Base-by-base conservation (phyloP, 2,113 vertebrate genomes). In the Gallinago media region DNA sequence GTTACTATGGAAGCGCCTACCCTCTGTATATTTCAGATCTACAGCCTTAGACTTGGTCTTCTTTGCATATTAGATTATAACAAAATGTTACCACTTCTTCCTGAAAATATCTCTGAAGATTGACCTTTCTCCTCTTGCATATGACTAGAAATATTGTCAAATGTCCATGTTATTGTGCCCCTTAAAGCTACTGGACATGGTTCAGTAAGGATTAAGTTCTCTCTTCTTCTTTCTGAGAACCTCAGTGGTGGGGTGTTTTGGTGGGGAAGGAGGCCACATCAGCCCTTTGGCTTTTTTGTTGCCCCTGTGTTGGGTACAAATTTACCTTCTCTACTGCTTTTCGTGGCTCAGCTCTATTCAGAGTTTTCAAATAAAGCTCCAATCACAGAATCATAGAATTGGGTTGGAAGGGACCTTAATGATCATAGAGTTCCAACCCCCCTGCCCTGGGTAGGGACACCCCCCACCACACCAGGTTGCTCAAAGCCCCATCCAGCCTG, bases 1-100 rank as follows among this genome's bases (percentile, higher is more conserved):
- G 96, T 97, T 96, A 97, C 96, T 97, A 97, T 97, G 96, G 96
- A 97, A 97, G 96, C 95, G 86, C 94, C 96, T 95, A 97, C 95
- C 95, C 94, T 92, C 86, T 85, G 83, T 81, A 47, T 92, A 95
- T 96, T 97, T 96, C 94, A 96, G 93, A 92, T 94, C 86, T 86
- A 76, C 94, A 96, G n/a, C 88, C 96, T 95, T 89, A 89, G 93
- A 83, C 76, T 88, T 92, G 76, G 86, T 44, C 89, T 91, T 95
- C 73, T 95, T 90, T 97, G 93, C 95, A 95, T 89, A 89, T 77
- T 72, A 82, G 89, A 92, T 93, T 89, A 23, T 16, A 89, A 91
- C 38, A 84, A 92, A 81, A 94, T 78, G 77, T 75, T 87, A 78
- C 65, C 61, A 89, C 76, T 91, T 92, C 79, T 93, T 77, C 76